These are phyloP conservation scores for Tenualosa thibaudeaui DNA, from an alignment of 2,797 vertebrate species.

Conservation along the genomic window DNA sequence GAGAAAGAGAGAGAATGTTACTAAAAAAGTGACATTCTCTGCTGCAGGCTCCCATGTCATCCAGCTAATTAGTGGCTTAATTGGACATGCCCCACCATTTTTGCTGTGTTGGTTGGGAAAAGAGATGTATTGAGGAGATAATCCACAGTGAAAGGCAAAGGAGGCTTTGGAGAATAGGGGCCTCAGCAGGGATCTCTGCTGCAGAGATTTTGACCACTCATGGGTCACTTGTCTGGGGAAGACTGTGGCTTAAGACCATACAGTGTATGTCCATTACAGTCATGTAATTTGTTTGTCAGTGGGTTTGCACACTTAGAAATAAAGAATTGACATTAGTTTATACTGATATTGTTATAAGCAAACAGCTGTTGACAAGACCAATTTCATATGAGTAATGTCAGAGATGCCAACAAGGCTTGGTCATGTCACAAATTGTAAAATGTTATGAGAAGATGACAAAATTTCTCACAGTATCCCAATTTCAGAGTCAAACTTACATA, in stretches of 20 bases:
- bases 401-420: not conserved
- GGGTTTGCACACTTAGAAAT: not conserved
- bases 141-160: conserved; percentile 29
- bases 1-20: not conserved
- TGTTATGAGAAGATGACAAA: too few relatives aligned
- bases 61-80: conserved; percentile 48
- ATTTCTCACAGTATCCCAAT: too few relatives aligned
- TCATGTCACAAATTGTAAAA: not conserved
- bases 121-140: conserved; percentile 46
- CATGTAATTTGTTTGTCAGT: not conserved
- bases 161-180: conserved; percentile 5
- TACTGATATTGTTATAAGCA: not conserved
- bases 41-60: conserved; percentile 26
- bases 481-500: not conserved
- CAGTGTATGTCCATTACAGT: not conserved
- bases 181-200: not conserved
- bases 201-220: conserved; percentile 9
- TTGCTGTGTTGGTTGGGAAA: conserved; percentile 42
- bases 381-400: not conserved
- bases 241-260: not conserved
- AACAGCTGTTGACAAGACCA: not conserved
- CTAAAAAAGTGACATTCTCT: not conserved
- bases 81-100: conserved; percentile 45
- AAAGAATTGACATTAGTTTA: not conserved
- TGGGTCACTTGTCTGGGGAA: not conserved